phyloP scores from a whole-genome alignment of 1,140 invertebrate genomes.

The Mycetomoellerius zeteki region DNA sequence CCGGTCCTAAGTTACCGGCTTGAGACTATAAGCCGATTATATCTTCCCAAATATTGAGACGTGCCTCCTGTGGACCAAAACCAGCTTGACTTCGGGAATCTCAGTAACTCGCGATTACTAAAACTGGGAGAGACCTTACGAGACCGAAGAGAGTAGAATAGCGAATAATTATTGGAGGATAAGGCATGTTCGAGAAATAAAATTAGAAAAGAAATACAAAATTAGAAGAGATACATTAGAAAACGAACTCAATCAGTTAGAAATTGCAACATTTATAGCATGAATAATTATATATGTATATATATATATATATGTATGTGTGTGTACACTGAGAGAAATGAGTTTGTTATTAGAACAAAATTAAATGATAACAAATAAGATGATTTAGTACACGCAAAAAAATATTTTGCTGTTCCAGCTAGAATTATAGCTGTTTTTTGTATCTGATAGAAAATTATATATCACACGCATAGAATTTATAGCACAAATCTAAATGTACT shows the following conservation, averaged over 20 bases:
- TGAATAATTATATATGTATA: not conserved
- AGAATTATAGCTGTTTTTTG: too few relatives aligned
- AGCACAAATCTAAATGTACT: too few relatives aligned
- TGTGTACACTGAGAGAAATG: too few relatives aligned
- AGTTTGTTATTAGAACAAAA: too few relatives aligned
- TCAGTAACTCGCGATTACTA: slow-evolving; percentile 24
- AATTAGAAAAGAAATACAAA: not conserved
- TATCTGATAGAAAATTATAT: too few relatives aligned
- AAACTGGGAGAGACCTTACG: not conserved
- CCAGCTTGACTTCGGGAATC: slow-evolving; percentile 68
- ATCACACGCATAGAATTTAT: too few relatives aligned
- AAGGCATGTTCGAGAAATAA: not conserved
- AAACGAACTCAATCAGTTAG: not conserved
- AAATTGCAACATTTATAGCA: not conserved
- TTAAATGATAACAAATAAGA: too few relatives aligned
- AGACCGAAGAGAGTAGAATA: not conserved
- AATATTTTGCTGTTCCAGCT: too few relatives aligned
- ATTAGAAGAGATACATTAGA: not conserved
- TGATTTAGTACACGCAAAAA: too few relatives aligned
- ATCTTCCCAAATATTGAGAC: slow-evolving; percentile 85
- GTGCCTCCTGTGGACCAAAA: slow-evolving; percentile 72
- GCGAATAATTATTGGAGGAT: slow-evolving; percentile 21
- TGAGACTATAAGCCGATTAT: slow-evolving; percentile 84
- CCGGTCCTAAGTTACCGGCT: slow-evolving; percentile 75
- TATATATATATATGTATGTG: too few relatives aligned